These are phyloP conservation scores for Heterodera filipjevi DNA, from an alignment of 2,888 invertebrate species.

Conservation along the genomic window DNA sequence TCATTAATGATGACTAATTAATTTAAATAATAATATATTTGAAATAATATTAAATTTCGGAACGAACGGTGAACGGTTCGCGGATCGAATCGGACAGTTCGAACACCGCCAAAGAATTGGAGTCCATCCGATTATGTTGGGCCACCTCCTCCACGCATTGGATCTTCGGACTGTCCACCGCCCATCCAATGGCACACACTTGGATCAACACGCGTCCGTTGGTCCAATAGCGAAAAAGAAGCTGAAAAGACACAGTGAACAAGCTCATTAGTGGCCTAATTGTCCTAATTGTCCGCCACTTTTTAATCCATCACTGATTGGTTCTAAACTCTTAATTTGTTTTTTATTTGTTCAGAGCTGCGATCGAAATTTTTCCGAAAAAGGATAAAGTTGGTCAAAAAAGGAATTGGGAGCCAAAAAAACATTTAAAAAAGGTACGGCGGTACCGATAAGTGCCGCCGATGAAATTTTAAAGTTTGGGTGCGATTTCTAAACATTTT, in stretches of 20 bases:
- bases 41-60: too few species aligned
- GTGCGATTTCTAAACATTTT: too few species aligned
- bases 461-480: too few species aligned
- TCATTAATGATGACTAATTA: too few species aligned
- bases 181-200: conserved; percentile 58
- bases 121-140: conserved; percentile 22
- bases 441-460: too few species aligned
- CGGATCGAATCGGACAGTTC: conserved; percentile 51
- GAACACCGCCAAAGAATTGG: conserved; percentile 56
- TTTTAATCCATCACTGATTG: too few species aligned
- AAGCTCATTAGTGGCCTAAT: background rate
- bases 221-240: conserved; percentile 62
- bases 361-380: too few species aligned
- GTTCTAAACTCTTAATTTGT: too few species aligned
- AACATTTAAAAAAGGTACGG: too few species aligned
- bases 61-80: conserved; percentile 55
- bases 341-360: too few species aligned
- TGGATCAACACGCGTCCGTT: conserved; percentile 59
- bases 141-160: conserved; percentile 43
- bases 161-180: conserved; percentile 44
- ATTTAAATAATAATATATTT: background rate
- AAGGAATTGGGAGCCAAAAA: too few species aligned
- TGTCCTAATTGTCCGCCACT: background rate
- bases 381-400: too few species aligned
- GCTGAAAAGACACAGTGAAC: conserved; percentile 41